Base-by-base conservation (phyloP, 2,888 invertebrate genomes). In the Dasypolia templi region DNA sequence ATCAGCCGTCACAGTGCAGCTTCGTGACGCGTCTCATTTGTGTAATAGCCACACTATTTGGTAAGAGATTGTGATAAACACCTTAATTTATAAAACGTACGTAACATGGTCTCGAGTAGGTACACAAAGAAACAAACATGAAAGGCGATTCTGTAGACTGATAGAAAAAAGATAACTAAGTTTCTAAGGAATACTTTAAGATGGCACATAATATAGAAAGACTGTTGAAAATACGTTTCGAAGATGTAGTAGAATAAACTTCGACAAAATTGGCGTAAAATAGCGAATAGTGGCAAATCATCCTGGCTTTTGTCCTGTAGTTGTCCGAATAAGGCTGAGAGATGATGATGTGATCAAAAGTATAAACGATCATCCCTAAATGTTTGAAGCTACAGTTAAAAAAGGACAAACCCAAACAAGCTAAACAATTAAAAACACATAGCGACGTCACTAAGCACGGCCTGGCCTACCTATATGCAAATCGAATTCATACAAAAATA, bases 1-100 rank as follows among this genome's bases (percentile, higher is more conserved):
- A 65, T 11, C 35, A 55, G 65, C 61, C 56, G 51, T 55, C 66
- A 61, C 49, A 51, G 70, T 29, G 32, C 64, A 51, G 53, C 59
- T 80, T 84, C 88, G 85, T 86, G 87, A 86, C 85, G 74, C 61
- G 85, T 78, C 75, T 78, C 76, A 77, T 85, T 82, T 77, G 79
- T 77, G 69, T 81, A 88, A 87, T 81, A 73, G 85, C 59, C 67
- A 65, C 74, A 80, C 72, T 83, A 77, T 81, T 87, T 84, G 74
- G 80, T 79, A 82, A 82, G 74, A 79, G 74, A 79, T 81, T 81
- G 85, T 79, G 75, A 76, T 83, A 81, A 82, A 81, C 72, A 53
- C 64, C 44, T 72, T 76, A 77, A 84, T 83, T 81, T 80, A 78
- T 75, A 70, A 72, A 75, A 73, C 46, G 59, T 65, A 77, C 9